A percentile compares a stretch with the other conserved stretches of the same genome.
These are phyloP conservation scores for Drosophila peninsularis DNA, from an alignment of 2,888 invertebrate species.

Conservation along the genomic window DNA sequence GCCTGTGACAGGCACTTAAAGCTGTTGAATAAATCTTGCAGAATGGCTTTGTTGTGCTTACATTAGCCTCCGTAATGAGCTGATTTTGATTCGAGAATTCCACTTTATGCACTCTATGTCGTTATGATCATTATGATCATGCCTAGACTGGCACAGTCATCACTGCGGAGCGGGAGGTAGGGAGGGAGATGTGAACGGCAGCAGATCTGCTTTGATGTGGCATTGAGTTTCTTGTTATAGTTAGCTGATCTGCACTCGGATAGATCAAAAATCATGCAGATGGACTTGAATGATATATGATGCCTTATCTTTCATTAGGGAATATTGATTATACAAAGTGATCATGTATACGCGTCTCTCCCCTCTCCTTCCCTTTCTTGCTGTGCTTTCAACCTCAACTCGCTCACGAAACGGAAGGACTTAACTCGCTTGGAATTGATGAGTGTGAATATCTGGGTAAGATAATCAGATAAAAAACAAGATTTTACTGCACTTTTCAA, in stretches of 20 bases:
- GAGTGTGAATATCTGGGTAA: conserved; percentile 37
- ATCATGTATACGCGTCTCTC: background rate
- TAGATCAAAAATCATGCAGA: conserved; percentile 5
- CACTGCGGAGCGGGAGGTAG: background rate
- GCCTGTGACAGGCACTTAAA: conserved; percentile 45
- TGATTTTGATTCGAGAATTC: conserved; percentile 75
- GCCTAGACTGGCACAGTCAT: conserved; percentile 55
- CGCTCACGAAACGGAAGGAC: conserved; percentile 1
- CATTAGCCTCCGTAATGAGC: conserved; percentile 82
- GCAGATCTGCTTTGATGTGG: conserved; percentile 21
- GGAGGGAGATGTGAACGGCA: conserved; percentile 13
- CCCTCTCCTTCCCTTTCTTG: background rate
- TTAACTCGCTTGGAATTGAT: conserved; percentile 24
- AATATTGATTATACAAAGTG: background rate
- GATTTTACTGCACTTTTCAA: conserved; percentile 48
- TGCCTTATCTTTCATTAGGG: conserved; percentile 3
- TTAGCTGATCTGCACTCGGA: conserved; percentile 22
- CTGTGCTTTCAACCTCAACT: background rate
- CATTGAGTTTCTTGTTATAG: conserved; percentile 7
- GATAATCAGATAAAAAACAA: conserved; percentile 38
- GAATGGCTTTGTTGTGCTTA: conserved; percentile 81
- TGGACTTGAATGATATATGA: conserved; percentile 6
- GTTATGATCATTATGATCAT: conserved; percentile 52
- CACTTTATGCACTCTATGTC: conserved; percentile 67
- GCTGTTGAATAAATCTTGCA: conserved; percentile 74